Evolutionary conservation across 2,113 vertebrate genomes (phyloP), one percentile per base, ranked within the genome.

Genomic region (Callipepla californica): DNA sequence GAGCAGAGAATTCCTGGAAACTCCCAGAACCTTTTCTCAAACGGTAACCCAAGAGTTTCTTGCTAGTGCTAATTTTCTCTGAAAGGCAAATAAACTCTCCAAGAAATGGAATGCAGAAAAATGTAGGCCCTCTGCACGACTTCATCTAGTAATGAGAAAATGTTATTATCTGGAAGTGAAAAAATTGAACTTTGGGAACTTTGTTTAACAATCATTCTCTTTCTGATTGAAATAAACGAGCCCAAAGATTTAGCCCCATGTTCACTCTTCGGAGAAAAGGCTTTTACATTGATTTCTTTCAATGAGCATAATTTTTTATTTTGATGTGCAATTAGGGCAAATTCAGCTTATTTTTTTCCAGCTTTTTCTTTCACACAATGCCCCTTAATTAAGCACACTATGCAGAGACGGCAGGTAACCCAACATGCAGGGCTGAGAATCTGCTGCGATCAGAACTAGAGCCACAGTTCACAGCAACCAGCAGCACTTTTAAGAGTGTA

Each of bases 241-340:
- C 18, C 69, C 66, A 45, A 95, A 89, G 92, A 78, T 91, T 94
- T 92, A 93, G 93, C 73, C 87, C 92, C 75, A 42, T 91, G 91
- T 66, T 96, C 92, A 26, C 69, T 72, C 82, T 90, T 88, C 69
- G 84, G 85, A 90, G 82, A 80, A 94, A 93, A 66, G 91, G 65
- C 85, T 95, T 90, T 93, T 84, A 69, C 93, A 96, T 8, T 93
- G 90, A 95, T 94, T 95, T 95, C 85, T 90, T 93, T 96, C 95
- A 95, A 95, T 93, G 89, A 96, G 76, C 62, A 66, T 95, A 94
- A 92, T 95, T 96, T 95, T 96, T 95, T 96, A 95, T 96, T 96
- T 96, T 95, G 91, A 93, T 95, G 76, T 95, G 93, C 95, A 96
- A 96, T 96, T 96, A 96, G 87, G 76, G 62, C 80, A 96, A 95